Percentiles rank a stretch among this genome's conserved stretches.
Conservation (phyloP, 2,888 invertebrate species). For the Cheilosia soror region DNA sequence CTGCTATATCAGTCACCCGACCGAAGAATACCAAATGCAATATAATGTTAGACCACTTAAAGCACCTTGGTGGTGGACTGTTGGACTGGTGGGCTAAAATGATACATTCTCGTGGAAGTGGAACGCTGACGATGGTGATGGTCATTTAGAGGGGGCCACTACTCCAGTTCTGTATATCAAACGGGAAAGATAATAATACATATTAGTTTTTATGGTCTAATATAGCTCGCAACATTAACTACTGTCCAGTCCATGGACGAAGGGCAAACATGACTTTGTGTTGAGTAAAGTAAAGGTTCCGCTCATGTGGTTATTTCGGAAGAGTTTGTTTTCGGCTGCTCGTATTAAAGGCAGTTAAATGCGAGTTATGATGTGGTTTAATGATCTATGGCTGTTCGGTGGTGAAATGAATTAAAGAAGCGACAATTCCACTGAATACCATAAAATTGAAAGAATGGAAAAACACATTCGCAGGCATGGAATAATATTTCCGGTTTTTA, state of each 20-base stretch:
- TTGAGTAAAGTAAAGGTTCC: conserved; percentile 4
- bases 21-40: conserved; percentile 52
- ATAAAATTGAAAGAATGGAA: neutral
- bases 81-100: conserved; percentile 13
- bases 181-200: conserved; percentile 21
- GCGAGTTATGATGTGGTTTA: conserved; percentile 23
- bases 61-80: conserved; percentile 29
- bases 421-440: neutral
- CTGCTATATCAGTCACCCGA: conserved; percentile 6
- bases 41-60: conserved; percentile 67
- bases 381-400: conserved; percentile 5
- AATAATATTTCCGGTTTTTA: too few relatives aligned
- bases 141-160: conserved; percentile 21
- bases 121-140: conserved; percentile 26
- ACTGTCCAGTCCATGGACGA: conserved; percentile 3
- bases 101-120: conserved; percentile 4
- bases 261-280: conserved; percentile 3
- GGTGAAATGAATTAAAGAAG: neutral
- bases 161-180: conserved; percentile 25
- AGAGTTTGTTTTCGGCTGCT: conserved; percentile 3
- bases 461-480: neutral
- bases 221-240: conserved; percentile 31
- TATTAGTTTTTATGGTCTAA: conserved; percentile 35
- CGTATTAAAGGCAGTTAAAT: neutral
- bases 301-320: conserved; percentile 11